Evolutionary conservation across 1,140 invertebrate species (phyloP), one percentile per base, ranked within the genome.

Genomic region (Octopus sinensis): DNA sequence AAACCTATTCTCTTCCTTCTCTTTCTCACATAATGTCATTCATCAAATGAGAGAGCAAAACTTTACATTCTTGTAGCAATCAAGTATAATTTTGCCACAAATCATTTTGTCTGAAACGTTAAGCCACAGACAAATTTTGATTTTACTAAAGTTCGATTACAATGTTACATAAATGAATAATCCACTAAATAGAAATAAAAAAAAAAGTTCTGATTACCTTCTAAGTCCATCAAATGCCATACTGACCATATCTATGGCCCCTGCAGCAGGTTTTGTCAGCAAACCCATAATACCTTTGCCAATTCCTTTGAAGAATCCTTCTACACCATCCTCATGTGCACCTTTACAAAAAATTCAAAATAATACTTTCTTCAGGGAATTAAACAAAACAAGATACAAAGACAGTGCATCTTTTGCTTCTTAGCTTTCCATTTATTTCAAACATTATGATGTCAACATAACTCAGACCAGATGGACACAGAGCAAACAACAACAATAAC

Each of bases 141-240:
- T 43, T 43, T 43, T 43, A 43, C 30, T 3, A 43, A 43, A 43
- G 30, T 43, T 43, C 30, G 1, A 43, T 43, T 43, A 43, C 30
- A 43, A 43, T 43, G 30, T 43, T 43, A 43, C 30, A 43, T 43
- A 43, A 43, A 43, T 43, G 30, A 43, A 43, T 43, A 43, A 43
- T 43, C 30, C 30, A 43, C 30, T 43, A 43, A 43, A 43, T 43
- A 43, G 30, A 43, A 43, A 43, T 43, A 2, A 2, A 3, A 43
- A 43, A 43, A 43, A 43, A 43, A 43, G 30, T 43, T 43, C 30
- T 10, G 76, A 83, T 86, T 86, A 93, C 93, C 94, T 93, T 88
- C 93, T 92, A 71, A 95, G 91, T 12, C 94, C 94, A 89, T 95
- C 94, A 80, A 92, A 91, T 54, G 94, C 93, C 89, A 95, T 92